phyloP scores from a whole-genome alignment of 2,113 vertebrate species.

The Pseudorasbora parva region DNA sequence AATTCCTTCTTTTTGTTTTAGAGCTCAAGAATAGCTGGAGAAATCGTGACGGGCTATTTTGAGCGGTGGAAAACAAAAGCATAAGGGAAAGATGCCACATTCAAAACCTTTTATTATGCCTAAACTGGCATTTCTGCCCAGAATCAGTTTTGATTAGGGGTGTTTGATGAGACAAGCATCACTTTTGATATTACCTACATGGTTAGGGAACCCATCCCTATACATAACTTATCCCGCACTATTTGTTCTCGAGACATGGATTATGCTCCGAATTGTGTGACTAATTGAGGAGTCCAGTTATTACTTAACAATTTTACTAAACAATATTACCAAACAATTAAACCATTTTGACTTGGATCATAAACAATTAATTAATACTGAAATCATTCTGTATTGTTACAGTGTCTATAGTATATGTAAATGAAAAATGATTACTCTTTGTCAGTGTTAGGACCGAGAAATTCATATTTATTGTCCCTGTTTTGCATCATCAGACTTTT shows the following conservation, averaged over 20 bases:
- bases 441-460: too few species aligned
- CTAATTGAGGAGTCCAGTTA: too few species aligned
- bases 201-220: background rate
- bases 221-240: background rate
- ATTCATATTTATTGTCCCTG: too few species aligned
- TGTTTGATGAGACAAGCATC: background rate
- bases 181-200: background rate
- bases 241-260: background rate
- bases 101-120: background rate
- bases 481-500: too few species aligned
- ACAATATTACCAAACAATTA: too few species aligned
- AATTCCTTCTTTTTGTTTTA: constrained; percentile 29
- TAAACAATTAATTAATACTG: too few species aligned
- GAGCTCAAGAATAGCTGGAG: constrained; percentile 17
- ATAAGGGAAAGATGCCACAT: background rate
- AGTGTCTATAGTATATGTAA: too few species aligned
- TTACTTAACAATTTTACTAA: too few species aligned
- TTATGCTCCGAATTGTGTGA: background rate
- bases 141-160: background rate
- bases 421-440: too few species aligned
- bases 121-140: background rate
- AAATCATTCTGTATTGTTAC: too few species aligned
- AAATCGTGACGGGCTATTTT: constrained; percentile 45
- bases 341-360: too few species aligned
- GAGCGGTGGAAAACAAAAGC: background rate